phyloP scores from a whole-genome alignment of 2,797 vertebrate genomes.

The Sebastiscus tertius region DNA sequence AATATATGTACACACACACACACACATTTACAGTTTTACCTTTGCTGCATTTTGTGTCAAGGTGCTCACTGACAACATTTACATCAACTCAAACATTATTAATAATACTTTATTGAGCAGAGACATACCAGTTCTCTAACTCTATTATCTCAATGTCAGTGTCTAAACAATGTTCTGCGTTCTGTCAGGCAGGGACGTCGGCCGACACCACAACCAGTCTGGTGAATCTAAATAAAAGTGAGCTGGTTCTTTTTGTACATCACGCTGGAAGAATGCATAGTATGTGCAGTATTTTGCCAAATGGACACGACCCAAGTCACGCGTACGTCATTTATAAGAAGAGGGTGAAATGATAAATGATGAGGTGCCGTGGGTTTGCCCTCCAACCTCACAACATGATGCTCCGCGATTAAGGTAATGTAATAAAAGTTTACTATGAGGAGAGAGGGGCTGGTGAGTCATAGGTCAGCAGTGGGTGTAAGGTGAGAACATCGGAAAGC shows the following conservation, averaged over 20 bases:
- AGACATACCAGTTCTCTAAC: constrained; percentile 37
- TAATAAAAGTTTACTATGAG: constrained; percentile 78
- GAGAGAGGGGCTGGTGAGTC: constrained; percentile 81
- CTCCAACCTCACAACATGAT: constrained; percentile 69
- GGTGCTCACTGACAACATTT: background rate
- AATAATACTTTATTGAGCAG: constrained; percentile 13
- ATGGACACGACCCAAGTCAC: constrained; percentile 11
- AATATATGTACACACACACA: too few species aligned
- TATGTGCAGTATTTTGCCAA: constrained; percentile 43
- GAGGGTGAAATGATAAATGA: constrained; percentile 63
- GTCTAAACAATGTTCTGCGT: constrained; percentile 32
- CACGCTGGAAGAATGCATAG: constrained; percentile 46
- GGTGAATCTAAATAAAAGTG: constrained; percentile 58
- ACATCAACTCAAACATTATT: background rate
- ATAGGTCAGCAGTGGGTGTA: constrained; percentile 84
- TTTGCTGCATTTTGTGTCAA: background rate
- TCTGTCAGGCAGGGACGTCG: constrained; percentile 22
- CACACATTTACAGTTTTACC: background rate
- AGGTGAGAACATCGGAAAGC: constrained; percentile 82
- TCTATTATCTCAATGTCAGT: constrained; percentile 36
- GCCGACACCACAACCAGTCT: constrained; percentile 30
- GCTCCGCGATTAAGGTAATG: constrained; percentile 78
- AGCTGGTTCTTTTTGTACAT: constrained; percentile 37
- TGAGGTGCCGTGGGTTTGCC: constrained; percentile 40
- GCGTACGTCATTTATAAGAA: constrained; percentile 47